Evolutionary conservation across 2,113 vertebrate species (phyloP), one percentile per base, ranked within the genome.

Genomic region (Mus pahari): DNA sequence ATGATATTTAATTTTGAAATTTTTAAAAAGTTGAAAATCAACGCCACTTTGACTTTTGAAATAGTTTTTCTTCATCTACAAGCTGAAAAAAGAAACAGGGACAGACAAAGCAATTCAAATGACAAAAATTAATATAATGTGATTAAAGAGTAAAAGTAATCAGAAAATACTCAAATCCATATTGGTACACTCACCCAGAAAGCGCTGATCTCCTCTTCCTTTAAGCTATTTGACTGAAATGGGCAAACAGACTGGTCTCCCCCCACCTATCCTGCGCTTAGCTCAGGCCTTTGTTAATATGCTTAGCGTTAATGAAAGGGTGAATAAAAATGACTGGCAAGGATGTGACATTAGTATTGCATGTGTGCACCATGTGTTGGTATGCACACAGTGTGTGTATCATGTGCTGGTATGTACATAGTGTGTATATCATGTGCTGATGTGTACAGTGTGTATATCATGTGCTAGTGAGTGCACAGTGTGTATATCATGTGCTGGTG

Each of bases 61-160:
- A 64, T 8, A 31, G 36, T 83, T 91, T 91, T 95, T 53, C 81
- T 89, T 92, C 91, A 68, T 26, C 55, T 68, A 17, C 83, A 74
- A 92, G 8, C 48, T 90, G 14, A 60, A 58, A 68, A 36, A 5
- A 66, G 68, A 31, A 39, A 36, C 10, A 60, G 55, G 7, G 68
- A 26, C 20, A 58, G 64, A 88, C 39, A 60, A 86, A 79, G 64
- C 58, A 84, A 17, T 39, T 90, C 75, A 88, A 84, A 66, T n/a
- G 9, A 74, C 66, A 45, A 26, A 71, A 89, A 70, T 50, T 36
- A 45, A 64, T 36, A 42, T 84, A 89, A 64, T 39, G 19, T 64
- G 10, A 90, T 60, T 28, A 48, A 92, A 42, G 82, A 62, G 39
- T 70, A n/a, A 3, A 53, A 19, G 64, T 88, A 42, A 71, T 87